phyloP scores from a whole-genome alignment of 92 coral and sea anemone genomes.

The Phenganax stokvisi region DNA sequence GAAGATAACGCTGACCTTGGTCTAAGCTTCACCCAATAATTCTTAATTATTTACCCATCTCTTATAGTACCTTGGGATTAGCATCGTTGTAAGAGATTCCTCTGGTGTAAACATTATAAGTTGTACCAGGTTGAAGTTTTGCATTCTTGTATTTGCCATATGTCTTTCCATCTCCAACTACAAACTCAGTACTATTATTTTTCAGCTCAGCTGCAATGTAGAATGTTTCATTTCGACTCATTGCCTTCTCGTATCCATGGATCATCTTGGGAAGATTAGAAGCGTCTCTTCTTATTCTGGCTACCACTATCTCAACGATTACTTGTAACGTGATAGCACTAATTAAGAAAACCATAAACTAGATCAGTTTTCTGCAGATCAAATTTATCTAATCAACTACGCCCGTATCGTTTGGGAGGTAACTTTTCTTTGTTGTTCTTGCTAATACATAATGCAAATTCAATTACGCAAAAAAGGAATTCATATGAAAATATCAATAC shows the following conservation, averaged over 20 bases:
- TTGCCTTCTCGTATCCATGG: slow-evolving; percentile 42
- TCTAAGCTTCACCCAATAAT: background rate
- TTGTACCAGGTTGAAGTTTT: slow-evolving; percentile 58
- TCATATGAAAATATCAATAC: background rate
- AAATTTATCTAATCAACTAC: background rate
- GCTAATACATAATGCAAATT: background rate
- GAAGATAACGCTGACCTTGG: too few species aligned
- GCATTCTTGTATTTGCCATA: slow-evolving; percentile 61
- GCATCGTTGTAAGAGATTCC: slow-evolving; percentile 52
- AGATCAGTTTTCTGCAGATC: background rate
- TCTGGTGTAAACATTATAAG: slow-evolving; percentile 62
- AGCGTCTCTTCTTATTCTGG: slow-evolving; percentile 38
- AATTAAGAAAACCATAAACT: background rate
- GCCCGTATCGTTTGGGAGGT: background rate
- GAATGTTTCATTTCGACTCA: slow-evolving; percentile 37
- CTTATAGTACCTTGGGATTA: slow-evolving; percentile 32
- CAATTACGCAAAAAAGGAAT: background rate
- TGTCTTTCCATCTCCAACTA: slow-evolving; percentile 62
- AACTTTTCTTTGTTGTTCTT: background rate
- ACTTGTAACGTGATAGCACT: slow-evolving; percentile 58
- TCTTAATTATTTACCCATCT: background rate
- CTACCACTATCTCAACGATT: slow-evolving; percentile 50
- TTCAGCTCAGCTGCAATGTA: slow-evolving; percentile 73
- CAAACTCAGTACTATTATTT: slow-evolving; percentile 31
- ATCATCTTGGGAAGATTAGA: slow-evolving; percentile 39